phyloP scores from a whole-genome alignment of 2,888 invertebrate species.

The Leptothorax acervorum region DNA sequence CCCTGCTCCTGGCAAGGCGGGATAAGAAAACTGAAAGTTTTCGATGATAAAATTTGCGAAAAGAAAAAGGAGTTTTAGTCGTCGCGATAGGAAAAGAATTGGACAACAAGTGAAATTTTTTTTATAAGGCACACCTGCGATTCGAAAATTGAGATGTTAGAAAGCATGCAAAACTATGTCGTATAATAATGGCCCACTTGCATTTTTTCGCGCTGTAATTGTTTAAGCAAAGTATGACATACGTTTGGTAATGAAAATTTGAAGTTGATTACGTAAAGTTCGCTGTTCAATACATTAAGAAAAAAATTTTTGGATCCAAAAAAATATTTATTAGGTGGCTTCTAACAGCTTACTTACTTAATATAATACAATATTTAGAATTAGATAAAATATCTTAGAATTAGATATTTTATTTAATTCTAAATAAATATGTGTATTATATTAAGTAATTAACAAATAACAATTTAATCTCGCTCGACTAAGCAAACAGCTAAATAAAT shows the following conservation, averaged over 20 bases:
- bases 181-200: neutral
- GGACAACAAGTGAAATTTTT: neutral
- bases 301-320: too few species aligned
- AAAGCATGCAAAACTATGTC: neutral
- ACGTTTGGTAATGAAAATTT: neutral
- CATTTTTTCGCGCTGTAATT: neutral
- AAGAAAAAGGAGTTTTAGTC: neutral
- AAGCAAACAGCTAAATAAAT: too few species aligned
- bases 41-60: neutral
- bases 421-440: too few species aligned
- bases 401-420: too few species aligned
- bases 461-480: too few species aligned
- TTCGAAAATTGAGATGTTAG: neutral
- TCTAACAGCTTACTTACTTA: too few species aligned
- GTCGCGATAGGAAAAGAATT: neutral
- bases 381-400: too few species aligned
- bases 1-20: neutral
- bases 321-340: too few species aligned
- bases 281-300: neutral
- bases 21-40: constrained; percentile 19
- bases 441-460: too few species aligned
- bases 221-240: neutral
- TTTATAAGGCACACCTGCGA: neutral
- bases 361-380: too few species aligned
- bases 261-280: neutral